These are phyloP conservation scores for Phaetusa simplex DNA, from an alignment of 2,113 vertebrate genomes.

Conservation along the genomic window DNA sequence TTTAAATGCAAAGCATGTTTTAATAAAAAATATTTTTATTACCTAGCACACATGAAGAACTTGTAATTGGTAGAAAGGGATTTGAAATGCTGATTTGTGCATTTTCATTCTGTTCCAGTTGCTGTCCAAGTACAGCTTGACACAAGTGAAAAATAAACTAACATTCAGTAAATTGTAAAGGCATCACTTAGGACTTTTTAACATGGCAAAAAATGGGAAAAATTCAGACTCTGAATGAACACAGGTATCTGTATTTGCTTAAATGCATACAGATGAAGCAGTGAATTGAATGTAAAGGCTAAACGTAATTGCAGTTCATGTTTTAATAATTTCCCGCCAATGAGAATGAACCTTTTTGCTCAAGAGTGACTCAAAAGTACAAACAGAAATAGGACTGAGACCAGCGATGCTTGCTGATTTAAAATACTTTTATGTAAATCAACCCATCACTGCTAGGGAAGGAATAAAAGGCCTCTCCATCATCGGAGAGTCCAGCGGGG, in stretches of 20 bases:
- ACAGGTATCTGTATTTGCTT: not conserved
- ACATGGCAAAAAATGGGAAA: not conserved
- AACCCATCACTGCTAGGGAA: not conserved
- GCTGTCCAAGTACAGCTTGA: not conserved
- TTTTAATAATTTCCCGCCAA: not conserved
- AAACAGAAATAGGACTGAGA: not conserved
- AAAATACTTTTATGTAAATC: not conserved
- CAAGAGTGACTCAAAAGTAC: not conserved
- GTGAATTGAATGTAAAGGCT: not conserved
- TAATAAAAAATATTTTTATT: not conserved
- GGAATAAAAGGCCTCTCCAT: not conserved
- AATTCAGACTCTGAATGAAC: not conserved
- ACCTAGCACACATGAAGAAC: not conserved
- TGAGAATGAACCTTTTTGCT: not conserved
- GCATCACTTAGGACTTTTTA: not conserved
- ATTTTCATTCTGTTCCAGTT: not conserved
- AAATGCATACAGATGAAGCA: not conserved
- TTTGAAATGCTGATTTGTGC: conserved; percentile 25
- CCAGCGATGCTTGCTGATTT: not conserved
- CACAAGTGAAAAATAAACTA: not conserved
- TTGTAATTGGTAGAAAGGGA: not conserved
- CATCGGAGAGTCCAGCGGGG: too few species aligned
- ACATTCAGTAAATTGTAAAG: not conserved
- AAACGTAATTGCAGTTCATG: not conserved
- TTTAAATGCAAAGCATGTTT: conserved; percentile 11